A percentile compares a stretch with the other conserved stretches of the same genome.
These are phyloP conservation scores for Sylvia atricapilla DNA, from an alignment of 2,113 vertebrate species.

Conservation along the genomic window DNA sequence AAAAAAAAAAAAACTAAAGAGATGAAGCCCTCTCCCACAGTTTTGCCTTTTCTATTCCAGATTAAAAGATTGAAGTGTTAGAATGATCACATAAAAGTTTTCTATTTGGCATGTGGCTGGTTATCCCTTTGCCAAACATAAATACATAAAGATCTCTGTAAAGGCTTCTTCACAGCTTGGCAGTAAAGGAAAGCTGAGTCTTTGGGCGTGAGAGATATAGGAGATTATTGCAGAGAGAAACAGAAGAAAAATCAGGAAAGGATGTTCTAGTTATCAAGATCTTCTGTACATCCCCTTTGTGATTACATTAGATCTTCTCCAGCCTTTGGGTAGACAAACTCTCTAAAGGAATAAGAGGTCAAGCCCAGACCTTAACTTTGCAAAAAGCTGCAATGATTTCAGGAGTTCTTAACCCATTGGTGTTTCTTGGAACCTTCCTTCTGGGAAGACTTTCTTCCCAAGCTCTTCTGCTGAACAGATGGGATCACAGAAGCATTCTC, in stretches of 20 bases:
- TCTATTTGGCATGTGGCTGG: background rate
- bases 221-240: background rate
- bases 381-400: background rate
- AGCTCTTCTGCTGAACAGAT: constrained; percentile 9
- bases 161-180: background rate
- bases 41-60: background rate
- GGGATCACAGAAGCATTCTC: background rate
- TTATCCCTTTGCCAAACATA: background rate
- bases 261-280: background rate
- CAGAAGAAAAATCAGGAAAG: background rate
- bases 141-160: background rate
- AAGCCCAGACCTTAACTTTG: background rate
- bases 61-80: background rate
- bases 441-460: background rate
- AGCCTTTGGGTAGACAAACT: background rate
- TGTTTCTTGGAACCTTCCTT: background rate
- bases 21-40: background rate
- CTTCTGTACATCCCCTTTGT: background rate
- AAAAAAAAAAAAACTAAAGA: background rate
- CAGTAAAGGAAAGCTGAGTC: background rate
- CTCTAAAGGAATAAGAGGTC: background rate
- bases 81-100: background rate
- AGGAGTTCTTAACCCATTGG: background rate
- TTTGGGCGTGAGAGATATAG: background rate
- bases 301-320: background rate